Percentiles rank a stretch among this genome's conserved stretches.
Conservation (phyloP, 2,888 invertebrate species). For the Seladonia tumulorum region DNA sequence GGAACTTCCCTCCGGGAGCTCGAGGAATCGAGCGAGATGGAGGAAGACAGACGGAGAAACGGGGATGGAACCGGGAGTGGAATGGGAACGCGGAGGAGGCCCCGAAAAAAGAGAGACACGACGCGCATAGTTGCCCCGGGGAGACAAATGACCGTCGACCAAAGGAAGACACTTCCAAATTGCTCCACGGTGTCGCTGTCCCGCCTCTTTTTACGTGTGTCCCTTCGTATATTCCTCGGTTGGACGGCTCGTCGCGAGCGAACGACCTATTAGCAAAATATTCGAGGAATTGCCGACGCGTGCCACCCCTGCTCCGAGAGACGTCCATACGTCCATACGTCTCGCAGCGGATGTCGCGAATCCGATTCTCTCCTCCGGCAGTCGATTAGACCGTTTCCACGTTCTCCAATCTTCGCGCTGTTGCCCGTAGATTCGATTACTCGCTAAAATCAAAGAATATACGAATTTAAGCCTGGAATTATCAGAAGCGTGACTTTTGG, state of each 20-base stretch:
- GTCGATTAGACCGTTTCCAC: background rate
- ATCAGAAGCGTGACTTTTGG: constrained; percentile 70
- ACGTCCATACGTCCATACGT: background rate
- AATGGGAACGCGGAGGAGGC: constrained; percentile 28
- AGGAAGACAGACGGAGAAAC: constrained; percentile 52
- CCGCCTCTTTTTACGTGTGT: constrained; percentile 72
- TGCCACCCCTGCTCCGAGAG: constrained; percentile 51
- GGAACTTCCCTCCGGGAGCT: constrained; percentile 55
- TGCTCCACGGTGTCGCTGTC: constrained; percentile 73
- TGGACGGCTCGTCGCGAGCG: constrained; percentile 59
- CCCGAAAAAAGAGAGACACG: constrained; percentile 23
- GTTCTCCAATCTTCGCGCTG: background rate
- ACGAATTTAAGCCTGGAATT: too few species aligned
- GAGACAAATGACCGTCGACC: constrained; percentile 82
- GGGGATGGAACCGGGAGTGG: constrained; percentile 27
- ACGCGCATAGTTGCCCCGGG: constrained; percentile 70
- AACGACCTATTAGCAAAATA: constrained; percentile 74
- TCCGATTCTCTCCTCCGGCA: background rate
- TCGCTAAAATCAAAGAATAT: too few species aligned
- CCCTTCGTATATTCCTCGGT: constrained; percentile 67
- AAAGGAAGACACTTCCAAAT: constrained; percentile 77
- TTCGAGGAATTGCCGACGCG: constrained; percentile 65
- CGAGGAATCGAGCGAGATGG: constrained; percentile 32
- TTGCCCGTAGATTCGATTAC: too few species aligned
- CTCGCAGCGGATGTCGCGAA: background rate